Conservation (phyloP, 2,113 vertebrate species). For the Macaca fascicularis region T2T-MFA8v1.1 NC_088385.1:19390501-19391000, state of each 20-base stretch:
- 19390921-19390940: neutral
- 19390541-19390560: conserved; percentile 12
- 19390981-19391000: neutral
- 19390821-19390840: neutral
- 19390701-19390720: neutral
- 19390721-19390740: neutral
- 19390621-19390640: neutral
- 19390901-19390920: neutral
- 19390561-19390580: neutral
- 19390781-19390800: neutral
- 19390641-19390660: neutral
- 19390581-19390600: neutral
- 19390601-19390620: neutral
- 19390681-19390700: neutral
- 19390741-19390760: too few species aligned
- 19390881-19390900: neutral
- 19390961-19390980: neutral
- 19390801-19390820: neutral
- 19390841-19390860: neutral
- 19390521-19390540: neutral
- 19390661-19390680: neutral
- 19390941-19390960: neutral
- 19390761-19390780: neutral
- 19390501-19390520: neutral
- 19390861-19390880: neutral